Evolutionary conservation across 2,797 vertebrate species (phyloP).

Genomic region (Danionella dracula): DNA sequence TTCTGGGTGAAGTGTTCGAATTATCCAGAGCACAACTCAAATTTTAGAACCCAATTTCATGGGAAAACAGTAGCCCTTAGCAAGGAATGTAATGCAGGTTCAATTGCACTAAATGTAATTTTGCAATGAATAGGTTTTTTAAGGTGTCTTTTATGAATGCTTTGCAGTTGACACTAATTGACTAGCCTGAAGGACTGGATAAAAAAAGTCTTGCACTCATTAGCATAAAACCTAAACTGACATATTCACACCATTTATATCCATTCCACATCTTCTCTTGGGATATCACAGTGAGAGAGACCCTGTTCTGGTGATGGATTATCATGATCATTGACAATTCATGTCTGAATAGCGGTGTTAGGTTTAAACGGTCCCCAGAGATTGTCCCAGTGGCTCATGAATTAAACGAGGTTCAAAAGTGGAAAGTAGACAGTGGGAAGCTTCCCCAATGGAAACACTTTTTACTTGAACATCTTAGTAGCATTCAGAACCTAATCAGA

Average conservation of each 20-base stretch:
- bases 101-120: conserved; percentile 99
- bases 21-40: conserved; percentile 97
- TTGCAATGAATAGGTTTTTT: conserved; percentile 98
- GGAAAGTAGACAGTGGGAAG: neutral
- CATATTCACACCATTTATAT: conserved; percentile 84
- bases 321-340: conserved; percentile 76
- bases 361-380: conserved; percentile 72
- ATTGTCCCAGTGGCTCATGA: conserved; percentile 66
- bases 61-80: conserved; percentile 95
- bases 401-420: conserved; percentile 56
- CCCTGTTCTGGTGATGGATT: conserved; percentile 73
- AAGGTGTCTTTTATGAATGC: neutral
- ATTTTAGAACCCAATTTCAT: conserved; percentile 99
- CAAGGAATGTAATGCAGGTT: conserved; percentile 83
- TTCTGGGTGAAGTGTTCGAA: conserved; percentile 88
- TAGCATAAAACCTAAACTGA: conserved; percentile 85
- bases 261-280: conserved; percentile 43
- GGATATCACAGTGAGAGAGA: conserved; percentile 20
- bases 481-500: neutral
- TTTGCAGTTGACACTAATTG: conserved; percentile 61
- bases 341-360: conserved; percentile 72
- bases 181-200: conserved; percentile 73
- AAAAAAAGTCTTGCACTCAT: conserved; percentile 64
- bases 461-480: neutral
- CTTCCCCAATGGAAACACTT: conserved; percentile 8